Conservation (phyloP, 2,888 invertebrate species). For the Sarcophaga subvicina region DNA sequence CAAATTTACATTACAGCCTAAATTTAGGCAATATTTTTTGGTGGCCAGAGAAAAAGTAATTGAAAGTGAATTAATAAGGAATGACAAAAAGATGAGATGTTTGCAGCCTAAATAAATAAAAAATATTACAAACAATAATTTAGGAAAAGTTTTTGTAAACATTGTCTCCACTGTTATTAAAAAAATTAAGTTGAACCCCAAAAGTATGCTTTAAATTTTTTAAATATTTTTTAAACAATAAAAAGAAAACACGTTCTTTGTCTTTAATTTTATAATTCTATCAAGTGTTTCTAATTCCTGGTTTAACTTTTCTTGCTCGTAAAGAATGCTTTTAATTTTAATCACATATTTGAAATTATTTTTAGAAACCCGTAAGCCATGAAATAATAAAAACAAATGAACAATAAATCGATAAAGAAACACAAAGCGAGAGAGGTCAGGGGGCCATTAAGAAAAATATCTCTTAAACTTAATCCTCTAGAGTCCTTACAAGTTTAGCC, state of each 20-base stretch:
- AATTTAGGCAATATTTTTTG: background rate
- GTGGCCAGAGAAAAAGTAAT: background rate
- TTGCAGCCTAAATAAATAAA: too few species aligned
- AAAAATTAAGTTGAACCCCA: background rate
- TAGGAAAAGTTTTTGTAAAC: background rate
- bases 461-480: too few species aligned
- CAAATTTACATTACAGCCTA: background rate
- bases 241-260: too few species aligned
- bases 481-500: background rate
- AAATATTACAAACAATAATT: background rate
- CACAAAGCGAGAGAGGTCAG: background rate
- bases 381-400: conserved; percentile 29
- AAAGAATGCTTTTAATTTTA: too few species aligned
- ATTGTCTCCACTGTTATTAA: background rate
- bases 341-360: too few species aligned
- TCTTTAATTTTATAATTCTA: too few species aligned
- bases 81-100: too few species aligned
- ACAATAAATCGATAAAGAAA: conserved; percentile 2
- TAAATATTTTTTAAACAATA: too few species aligned
- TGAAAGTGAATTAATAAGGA: background rate
- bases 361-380: background rate
- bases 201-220: background rate
- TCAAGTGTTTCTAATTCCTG: too few species aligned
- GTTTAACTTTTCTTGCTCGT: too few species aligned
- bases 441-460: background rate